phyloP scores from a whole-genome alignment of 2,888 invertebrate species.

The Linyphia triangularis region DNA sequence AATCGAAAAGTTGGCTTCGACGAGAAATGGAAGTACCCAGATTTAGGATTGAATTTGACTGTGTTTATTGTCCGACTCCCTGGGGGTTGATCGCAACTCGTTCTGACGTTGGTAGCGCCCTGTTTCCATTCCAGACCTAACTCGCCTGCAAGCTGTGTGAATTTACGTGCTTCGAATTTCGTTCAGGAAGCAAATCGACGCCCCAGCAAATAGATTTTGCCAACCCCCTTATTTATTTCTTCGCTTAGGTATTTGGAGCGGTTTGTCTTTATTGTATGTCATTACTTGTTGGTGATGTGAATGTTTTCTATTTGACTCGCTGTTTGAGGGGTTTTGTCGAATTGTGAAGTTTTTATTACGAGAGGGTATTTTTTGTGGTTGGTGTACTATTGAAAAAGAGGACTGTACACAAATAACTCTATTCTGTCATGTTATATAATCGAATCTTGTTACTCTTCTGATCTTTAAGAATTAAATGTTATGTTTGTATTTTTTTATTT shows the following conservation, averaged over 20 bases:
- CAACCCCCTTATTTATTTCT: background rate
- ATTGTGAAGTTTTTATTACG: background rate
- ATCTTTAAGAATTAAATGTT: no score
- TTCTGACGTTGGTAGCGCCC: slow-evolving; percentile 2
- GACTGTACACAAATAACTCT: background rate
- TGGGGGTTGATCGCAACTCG: slow-evolving; percentile 32
- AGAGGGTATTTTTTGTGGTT: background rate
- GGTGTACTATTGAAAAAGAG: background rate
- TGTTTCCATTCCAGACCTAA: slow-evolving; percentile 60
- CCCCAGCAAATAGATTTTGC: slow-evolving; percentile 60
- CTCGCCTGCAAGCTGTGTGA: slow-evolving; percentile 52
- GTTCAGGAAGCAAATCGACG: slow-evolving; percentile 46
- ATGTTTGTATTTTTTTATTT: no score
- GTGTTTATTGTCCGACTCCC: slow-evolving; percentile 70
- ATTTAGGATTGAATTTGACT: slow-evolving; percentile 73
- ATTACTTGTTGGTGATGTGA: background rate
- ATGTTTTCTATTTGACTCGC: background rate
- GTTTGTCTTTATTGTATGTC: background rate
- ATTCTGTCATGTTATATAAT: no score
- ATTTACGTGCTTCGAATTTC: slow-evolving; percentile 71
- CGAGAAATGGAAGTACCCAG: slow-evolving; percentile 48
- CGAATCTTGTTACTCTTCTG: no score
- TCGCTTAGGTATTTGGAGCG: background rate
- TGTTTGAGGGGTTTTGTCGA: background rate
- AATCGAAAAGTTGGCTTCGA: slow-evolving; percentile 39